phyloP scores from a whole-genome alignment of 2,797 vertebrate species.

The Antrozous pallidus region DNA sequence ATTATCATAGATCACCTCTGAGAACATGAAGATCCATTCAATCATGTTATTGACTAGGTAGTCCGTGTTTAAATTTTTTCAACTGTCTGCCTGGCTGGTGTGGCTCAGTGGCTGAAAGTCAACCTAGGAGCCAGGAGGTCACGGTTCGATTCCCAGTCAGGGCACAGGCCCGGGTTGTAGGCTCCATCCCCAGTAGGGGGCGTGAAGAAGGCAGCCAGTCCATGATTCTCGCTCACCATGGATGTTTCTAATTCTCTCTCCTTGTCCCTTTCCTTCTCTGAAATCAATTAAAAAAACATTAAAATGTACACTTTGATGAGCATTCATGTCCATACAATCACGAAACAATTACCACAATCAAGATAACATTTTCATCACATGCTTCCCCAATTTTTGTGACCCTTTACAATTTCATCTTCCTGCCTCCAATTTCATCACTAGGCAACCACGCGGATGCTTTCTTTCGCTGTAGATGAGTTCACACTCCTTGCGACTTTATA shows the following conservation, averaged over 20 bases:
- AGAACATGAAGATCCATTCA: neutral
- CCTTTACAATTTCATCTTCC: neutral
- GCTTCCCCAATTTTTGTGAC: neutral
- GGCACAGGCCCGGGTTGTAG: too few species aligned
- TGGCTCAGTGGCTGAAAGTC: too few species aligned
- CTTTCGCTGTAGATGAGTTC: neutral
- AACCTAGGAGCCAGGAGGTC: too few species aligned
- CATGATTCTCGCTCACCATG: too few species aligned
- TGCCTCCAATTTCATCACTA: neutral
- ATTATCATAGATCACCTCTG: neutral
- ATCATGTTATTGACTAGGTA: neutral
- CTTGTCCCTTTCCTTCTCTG: too few species aligned
- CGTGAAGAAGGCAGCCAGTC: too few species aligned
- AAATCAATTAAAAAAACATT: neutral
- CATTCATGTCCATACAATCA: neutral
- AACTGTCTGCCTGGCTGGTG: too few species aligned
- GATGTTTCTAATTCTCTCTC: too few species aligned
- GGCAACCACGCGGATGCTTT: neutral
- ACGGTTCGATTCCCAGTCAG: too few species aligned
- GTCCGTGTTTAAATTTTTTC: neutral
- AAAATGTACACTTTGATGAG: neutral
- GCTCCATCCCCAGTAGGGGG: too few species aligned
- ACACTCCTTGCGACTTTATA: neutral
- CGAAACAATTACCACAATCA: neutral
- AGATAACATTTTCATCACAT: neutral